phyloP scores from a whole-genome alignment of 2,888 invertebrate species.

The Syrista parreyssii region DNA sequence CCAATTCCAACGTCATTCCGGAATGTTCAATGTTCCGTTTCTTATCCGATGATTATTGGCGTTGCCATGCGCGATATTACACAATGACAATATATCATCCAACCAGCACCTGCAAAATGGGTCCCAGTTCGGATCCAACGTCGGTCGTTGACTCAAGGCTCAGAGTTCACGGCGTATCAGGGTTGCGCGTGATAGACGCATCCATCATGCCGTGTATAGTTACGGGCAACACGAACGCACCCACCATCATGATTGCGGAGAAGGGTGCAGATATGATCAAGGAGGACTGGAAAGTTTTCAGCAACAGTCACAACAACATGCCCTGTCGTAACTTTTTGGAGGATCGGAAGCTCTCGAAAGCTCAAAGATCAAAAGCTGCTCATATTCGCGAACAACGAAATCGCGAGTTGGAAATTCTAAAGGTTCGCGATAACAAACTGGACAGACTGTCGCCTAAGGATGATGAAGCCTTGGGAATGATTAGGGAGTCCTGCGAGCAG shows the following conservation, averaged over 20 bases:
- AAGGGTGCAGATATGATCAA: conserved; percentile 86
- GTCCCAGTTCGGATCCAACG: conserved; percentile 70
- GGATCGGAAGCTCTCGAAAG: not conserved
- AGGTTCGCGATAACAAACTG: not conserved
- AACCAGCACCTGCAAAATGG: conserved; percentile 86
- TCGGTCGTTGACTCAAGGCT: conserved; percentile 80
- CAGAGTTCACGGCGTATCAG: conserved; percentile 74
- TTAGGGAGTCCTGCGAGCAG: conserved; percentile 13
- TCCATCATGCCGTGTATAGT: conserved; percentile 86
- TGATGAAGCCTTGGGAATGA: not conserved
- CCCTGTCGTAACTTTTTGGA: not conserved
- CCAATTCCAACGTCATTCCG: conserved; percentile 75
- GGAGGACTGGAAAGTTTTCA: conserved; percentile 70
- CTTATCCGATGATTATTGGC: conserved; percentile 81
- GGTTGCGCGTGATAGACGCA: conserved; percentile 82
- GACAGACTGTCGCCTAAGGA: not conserved
- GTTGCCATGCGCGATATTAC: conserved; percentile 80
- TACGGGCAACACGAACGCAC: conserved; percentile 86
- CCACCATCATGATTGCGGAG: conserved; percentile 86
- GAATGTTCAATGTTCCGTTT: conserved; percentile 74
- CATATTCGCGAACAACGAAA: not conserved
- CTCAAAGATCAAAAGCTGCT: not conserved
- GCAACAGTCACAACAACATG: not conserved
- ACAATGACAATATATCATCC: conserved; percentile 86
- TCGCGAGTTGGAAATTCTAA: not conserved